Percentiles rank a stretch among this genome's conserved stretches.
These are phyloP conservation scores for Smithornis capensis DNA, from an alignment of 2,113 vertebrate genomes.

Conservation along the genomic window DNA sequence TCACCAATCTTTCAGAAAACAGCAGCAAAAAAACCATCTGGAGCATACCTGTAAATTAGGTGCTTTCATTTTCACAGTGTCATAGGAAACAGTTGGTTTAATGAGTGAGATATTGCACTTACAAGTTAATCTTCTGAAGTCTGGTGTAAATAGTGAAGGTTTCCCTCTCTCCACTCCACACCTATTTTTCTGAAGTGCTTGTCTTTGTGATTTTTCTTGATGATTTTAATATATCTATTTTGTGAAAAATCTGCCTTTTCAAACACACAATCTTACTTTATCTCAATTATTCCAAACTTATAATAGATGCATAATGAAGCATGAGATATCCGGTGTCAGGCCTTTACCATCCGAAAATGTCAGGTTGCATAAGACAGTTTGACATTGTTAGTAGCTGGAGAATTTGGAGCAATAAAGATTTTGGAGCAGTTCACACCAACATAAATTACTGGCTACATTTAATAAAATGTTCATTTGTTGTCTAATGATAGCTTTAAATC, in stretches of 20 bases:
- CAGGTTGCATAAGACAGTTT: neutral
- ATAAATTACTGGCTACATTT: neutral
- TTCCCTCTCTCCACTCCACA: neutral
- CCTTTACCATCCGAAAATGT: neutral
- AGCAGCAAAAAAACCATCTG: neutral
- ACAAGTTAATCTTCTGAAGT: neutral
- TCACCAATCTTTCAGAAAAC: neutral
- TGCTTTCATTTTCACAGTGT: neutral
- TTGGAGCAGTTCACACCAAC: neutral
- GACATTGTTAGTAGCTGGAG: neutral
- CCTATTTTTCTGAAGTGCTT: neutral
- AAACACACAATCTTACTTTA: neutral
- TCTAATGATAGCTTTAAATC: conserved; percentile 7
- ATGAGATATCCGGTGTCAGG: neutral
- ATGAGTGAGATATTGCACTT: neutral
- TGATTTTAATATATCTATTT: neutral
- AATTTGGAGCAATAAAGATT: rapidly evolving
- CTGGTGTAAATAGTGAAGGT: neutral
- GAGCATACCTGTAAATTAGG: neutral
- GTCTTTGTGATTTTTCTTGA: neutral
- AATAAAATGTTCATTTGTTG: conserved; percentile 14
- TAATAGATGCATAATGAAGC: neutral
- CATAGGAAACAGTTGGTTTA: neutral
- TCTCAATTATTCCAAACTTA: neutral
- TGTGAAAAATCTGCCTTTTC: neutral